Evolutionary conservation across 2,113 vertebrate genomes (phyloP).

Genomic region (Dascyllus trimaculatus): DNA sequence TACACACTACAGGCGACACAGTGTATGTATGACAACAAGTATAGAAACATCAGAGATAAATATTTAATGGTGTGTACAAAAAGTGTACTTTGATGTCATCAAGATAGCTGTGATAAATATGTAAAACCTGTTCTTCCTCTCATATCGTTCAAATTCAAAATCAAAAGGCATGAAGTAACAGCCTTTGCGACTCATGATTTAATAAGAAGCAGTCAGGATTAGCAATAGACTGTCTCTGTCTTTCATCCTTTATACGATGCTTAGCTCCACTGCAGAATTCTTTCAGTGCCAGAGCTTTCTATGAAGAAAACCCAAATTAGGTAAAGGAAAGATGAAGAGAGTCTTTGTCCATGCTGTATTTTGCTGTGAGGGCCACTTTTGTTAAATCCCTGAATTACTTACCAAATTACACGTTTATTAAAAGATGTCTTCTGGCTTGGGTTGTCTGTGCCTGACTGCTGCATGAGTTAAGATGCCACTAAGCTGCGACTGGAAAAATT

Average conservation of each 20-base stretch:
- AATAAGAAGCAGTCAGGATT: no score
- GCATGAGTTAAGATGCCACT: not conserved
- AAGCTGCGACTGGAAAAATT: not conserved
- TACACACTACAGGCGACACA: not conserved
- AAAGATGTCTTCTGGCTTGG: not conserved
- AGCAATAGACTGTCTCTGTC: not conserved
- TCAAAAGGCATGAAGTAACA: no score
- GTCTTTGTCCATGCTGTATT: not conserved
- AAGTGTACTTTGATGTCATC: not conserved
- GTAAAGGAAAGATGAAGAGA: not conserved
- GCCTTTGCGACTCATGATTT: no score
- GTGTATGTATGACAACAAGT: not conserved
- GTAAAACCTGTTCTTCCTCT: no score
- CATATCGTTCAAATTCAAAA: no score
- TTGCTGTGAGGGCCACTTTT: constrained; percentile 3
- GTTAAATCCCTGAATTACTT: not conserved
- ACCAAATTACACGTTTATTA: not conserved
- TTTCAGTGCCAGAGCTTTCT: not conserved
- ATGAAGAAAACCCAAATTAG: not conserved
- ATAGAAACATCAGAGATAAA: not conserved
- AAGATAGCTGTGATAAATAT: not conserved
- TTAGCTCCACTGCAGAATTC: not conserved
- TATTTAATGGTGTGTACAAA: not conserved
- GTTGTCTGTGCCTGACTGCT: not conserved
- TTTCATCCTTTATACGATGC: not conserved